These are phyloP conservation scores for Octopus sinensis DNA, from an alignment of 1,140 invertebrate species.

Conservation along the genomic window DNA sequence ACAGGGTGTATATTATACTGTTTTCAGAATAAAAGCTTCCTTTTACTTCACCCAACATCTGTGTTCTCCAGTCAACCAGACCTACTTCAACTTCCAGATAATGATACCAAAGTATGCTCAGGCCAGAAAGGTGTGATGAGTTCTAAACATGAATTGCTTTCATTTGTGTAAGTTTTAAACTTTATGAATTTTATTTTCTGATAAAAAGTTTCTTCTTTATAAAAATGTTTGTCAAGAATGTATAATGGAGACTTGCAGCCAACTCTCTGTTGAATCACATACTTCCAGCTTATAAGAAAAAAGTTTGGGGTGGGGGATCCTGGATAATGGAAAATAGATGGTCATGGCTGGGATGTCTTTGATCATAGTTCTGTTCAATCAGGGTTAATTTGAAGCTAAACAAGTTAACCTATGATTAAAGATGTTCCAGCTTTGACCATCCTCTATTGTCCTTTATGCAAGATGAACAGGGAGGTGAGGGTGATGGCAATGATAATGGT, in stretches of 20 bases:
- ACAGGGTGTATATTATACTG: too few relatives aligned
- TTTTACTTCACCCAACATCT: constrained; percentile 85
- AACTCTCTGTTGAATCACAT: background rate
- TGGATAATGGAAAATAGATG: too few relatives aligned
- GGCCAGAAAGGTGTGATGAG: constrained; percentile 63
- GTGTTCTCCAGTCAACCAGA: constrained; percentile 81
- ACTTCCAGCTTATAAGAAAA: background rate
- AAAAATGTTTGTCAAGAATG: background rate
- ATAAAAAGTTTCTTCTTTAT: background rate
- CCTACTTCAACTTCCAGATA: constrained; percentile 72
- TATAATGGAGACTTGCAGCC: background rate
- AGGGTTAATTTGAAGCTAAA: too few relatives aligned
- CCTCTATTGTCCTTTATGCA: too few relatives aligned
- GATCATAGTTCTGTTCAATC: too few relatives aligned
- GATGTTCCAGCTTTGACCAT: too few relatives aligned
- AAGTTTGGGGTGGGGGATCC: background rate
- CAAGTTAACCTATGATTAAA: too few relatives aligned
- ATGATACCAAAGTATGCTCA: constrained; percentile 28
- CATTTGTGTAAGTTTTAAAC: constrained; percentile 73
- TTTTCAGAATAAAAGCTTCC: constrained; percentile 73
- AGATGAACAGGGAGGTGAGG: too few relatives aligned
- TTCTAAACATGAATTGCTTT: constrained; percentile 80
- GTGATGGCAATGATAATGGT: too few relatives aligned
- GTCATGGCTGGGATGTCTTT: too few relatives aligned
- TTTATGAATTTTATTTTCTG: background rate